Evolutionary conservation across 2,797 vertebrate species (phyloP).

Genomic region (Oceanodroma leucorhoa): DNA sequence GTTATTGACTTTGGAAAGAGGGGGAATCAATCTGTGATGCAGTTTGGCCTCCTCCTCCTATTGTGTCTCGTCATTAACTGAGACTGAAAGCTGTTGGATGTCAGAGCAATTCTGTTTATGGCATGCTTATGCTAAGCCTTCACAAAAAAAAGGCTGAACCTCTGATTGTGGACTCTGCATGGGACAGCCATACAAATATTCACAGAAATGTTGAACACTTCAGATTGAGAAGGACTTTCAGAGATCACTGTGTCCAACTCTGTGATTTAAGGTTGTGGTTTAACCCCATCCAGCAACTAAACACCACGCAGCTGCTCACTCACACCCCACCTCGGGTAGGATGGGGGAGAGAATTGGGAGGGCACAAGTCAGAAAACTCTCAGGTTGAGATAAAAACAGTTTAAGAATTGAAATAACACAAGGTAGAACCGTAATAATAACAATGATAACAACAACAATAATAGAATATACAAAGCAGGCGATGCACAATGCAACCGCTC

Average conservation of each 20-base stretch:
- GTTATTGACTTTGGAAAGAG: background rate
- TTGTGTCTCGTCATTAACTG: background rate
- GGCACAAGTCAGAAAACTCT: too few relatives aligned
- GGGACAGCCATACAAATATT: background rate
- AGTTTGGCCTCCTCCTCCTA: background rate
- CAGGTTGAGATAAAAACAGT: too few relatives aligned
- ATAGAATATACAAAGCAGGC: too few relatives aligned
- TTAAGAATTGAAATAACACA: too few relatives aligned
- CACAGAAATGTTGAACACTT: background rate
- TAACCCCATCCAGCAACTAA: too few relatives aligned
- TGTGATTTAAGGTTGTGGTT: background rate
- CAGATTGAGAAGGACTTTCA: background rate
- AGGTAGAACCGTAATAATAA: too few relatives aligned
- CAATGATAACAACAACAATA: too few relatives aligned
- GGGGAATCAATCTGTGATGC: background rate
- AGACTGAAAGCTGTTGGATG: background rate
- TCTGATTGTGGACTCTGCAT: background rate
- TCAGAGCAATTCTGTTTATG: background rate
- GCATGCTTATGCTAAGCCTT: background rate
- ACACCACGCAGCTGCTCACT: too few relatives aligned
- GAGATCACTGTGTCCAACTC: background rate
- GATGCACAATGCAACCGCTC: too few relatives aligned
- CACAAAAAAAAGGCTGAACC: background rate
- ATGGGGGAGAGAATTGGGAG: too few relatives aligned
- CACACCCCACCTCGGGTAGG: too few relatives aligned